A percentile compares a stretch with the other conserved stretches of the same genome.
These are phyloP conservation scores for Eristalis tenax DNA, from an alignment of 2,888 invertebrate species.

Conservation along the genomic window DNA sequence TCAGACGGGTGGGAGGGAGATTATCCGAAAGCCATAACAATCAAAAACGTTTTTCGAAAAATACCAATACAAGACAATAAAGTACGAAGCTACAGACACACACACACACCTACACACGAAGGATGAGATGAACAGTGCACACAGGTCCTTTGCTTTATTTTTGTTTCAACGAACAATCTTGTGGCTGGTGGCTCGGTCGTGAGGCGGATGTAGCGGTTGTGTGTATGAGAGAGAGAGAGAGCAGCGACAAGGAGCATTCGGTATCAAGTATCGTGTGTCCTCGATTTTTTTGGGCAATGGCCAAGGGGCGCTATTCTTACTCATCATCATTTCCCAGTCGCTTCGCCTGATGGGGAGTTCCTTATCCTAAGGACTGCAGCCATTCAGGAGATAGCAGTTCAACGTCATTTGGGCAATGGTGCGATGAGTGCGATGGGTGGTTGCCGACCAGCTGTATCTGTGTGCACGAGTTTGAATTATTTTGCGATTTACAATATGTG, in stretches of 20 bases:
- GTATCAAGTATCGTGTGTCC: constrained; percentile 19
- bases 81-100: constrained; percentile 15
- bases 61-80: constrained; percentile 65
- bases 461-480: constrained; percentile 59
- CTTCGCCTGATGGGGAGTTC: constrained; percentile 6
- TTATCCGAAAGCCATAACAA: constrained; percentile 67
- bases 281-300: constrained; percentile 38
- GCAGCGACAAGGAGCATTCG: background rate
- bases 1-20: constrained; percentile 12
- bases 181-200: background rate
- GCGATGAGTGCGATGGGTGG: background rate
- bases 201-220: too few species aligned
- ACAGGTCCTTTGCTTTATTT: constrained; percentile 38
- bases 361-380: constrained; percentile 46
- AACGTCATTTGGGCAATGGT: background rate
- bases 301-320: constrained; percentile 8
- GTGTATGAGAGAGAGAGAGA: background rate
- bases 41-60: constrained; percentile 60
- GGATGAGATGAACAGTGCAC: background rate
- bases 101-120: background rate
- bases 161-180: constrained; percentile 36
- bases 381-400: constrained; percentile 25
- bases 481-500: constrained; percentile 61
- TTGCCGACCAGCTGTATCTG: background rate
- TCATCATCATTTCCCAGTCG: background rate